A percentile compares a stretch with the other conserved stretches of the same genome.
These are phyloP conservation scores for Uropsilus gracilis DNA, from an alignment of 2,113 vertebrate genomes.

Conservation along the genomic window DNA sequence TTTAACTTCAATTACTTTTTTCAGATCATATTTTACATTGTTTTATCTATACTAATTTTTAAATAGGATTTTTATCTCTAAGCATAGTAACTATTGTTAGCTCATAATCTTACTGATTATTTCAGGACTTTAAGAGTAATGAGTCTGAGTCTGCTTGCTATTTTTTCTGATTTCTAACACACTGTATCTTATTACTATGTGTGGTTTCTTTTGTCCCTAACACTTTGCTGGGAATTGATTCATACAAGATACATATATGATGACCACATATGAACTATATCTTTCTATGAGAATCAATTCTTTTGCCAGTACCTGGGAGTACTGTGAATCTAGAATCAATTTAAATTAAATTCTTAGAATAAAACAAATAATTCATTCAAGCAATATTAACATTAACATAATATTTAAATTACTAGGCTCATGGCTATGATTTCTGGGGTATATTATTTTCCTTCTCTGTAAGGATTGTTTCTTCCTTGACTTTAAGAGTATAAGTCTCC, in stretches of 20 bases:
- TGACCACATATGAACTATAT: neutral
- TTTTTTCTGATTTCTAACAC: neutral
- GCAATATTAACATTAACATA: neutral
- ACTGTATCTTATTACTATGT: neutral
- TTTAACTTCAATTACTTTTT: neutral
- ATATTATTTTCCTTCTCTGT: neutral
- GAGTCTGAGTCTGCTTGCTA: neutral
- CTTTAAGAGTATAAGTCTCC: neutral
- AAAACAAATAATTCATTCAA: neutral
- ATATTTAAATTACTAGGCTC: neutral
- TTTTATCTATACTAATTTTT: conserved; percentile 8
- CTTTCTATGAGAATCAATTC: neutral
- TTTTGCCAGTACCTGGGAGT: neutral
- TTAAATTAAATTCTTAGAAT: neutral
- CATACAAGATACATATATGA: neutral
- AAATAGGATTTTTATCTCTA: neutral
- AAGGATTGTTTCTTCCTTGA: neutral
- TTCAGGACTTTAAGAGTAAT: neutral
- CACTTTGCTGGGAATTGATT: neutral
- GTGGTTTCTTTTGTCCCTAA: neutral
- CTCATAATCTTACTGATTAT: neutral
- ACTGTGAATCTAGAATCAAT: neutral
- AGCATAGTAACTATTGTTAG: neutral
- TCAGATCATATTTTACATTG: neutral
- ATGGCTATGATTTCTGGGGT: neutral